phyloP scores from a whole-genome alignment of 2,888 invertebrate species.

The Drosophila subquinaria region DNA sequence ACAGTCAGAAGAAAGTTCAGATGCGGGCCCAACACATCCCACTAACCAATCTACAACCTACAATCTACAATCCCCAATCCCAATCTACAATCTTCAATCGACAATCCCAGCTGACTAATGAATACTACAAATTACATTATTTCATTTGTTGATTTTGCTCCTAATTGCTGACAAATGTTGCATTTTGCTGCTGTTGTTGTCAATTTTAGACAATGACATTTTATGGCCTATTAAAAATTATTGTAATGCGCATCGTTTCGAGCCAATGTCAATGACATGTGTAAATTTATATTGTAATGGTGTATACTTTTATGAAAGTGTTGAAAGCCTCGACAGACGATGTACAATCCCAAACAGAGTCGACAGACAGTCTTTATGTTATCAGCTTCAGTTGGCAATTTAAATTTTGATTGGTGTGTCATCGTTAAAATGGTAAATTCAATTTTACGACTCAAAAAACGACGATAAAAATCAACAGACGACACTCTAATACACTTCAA shows the following conservation, averaged over 20 bases:
- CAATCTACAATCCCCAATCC: background rate
- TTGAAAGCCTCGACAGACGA: slow-evolving; percentile 62
- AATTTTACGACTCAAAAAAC: slow-evolving; percentile 57
- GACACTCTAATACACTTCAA: slow-evolving; percentile 30
- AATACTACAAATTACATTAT: slow-evolving; percentile 57
- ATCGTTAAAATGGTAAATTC: slow-evolving; percentile 68
- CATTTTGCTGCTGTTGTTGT: slow-evolving; percentile 40
- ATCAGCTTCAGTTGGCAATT: slow-evolving; percentile 63
- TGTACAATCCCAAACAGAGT: slow-evolving; percentile 19
- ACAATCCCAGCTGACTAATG: slow-evolving; percentile 49
- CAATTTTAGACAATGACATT: slow-evolving; percentile 61
- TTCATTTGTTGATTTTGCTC: slow-evolving; percentile 39
- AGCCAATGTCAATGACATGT: slow-evolving; percentile 74
- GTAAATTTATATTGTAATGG: slow-evolving; percentile 43
- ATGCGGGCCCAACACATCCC: slow-evolving; percentile 51
- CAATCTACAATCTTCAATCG: slow-evolving; percentile 10
- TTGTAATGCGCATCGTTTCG: slow-evolving; percentile 53
- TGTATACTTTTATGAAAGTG: slow-evolving; percentile 66
- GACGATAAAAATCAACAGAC: slow-evolving; percentile 7
- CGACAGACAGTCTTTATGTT: slow-evolving; percentile 49
- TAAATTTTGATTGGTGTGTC: slow-evolving; percentile 72
- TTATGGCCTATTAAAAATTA: slow-evolving; percentile 77
- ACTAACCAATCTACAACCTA: slow-evolving; percentile 1
- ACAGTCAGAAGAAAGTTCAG: slow-evolving; percentile 20
- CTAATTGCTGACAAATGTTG: slow-evolving; percentile 67